Percentiles rank a stretch among this genome's conserved stretches.
Conservation (phyloP, 2,888 invertebrate species). For the Xestia ashworthii region DNA sequence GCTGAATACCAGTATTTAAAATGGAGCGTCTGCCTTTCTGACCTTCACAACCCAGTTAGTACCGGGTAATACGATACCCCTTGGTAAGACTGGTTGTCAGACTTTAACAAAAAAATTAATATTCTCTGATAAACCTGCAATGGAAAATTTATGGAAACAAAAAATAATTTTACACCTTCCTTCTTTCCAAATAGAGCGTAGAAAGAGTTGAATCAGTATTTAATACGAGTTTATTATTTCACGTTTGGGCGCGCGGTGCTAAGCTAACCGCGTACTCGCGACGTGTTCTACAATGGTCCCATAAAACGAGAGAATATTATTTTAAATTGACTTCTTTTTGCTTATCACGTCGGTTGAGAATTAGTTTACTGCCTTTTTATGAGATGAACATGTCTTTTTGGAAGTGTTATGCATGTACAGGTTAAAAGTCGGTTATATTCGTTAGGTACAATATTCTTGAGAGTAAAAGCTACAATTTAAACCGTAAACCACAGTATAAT, state of each 20-base stretch:
- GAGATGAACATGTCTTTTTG: neutral
- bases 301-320: conserved; percentile 27
- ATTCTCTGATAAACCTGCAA: neutral
- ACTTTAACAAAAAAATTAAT: neutral
- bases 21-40: no score
- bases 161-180: neutral
- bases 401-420: neutral
- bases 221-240: conserved; percentile 47
- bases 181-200: conserved; percentile 5
- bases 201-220: conserved; percentile 27
- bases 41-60: no score
- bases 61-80: no score
- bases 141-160: neutral
- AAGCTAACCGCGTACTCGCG: conserved; percentile 40
- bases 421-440: neutral
- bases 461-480: neutral
- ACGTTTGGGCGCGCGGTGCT: conserved; percentile 34
- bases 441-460: neutral
- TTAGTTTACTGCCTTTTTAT: conserved; percentile 4
- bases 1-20: no score
- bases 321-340: conserved; percentile 1
- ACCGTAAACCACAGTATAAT: neutral
- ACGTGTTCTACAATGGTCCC: conserved; percentile 54
- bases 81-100: no score
- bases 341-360: neutral